These are phyloP conservation scores for Petromus typicus DNA, from an alignment of 2,113 vertebrate genomes.

Conservation along the genomic window DNA sequence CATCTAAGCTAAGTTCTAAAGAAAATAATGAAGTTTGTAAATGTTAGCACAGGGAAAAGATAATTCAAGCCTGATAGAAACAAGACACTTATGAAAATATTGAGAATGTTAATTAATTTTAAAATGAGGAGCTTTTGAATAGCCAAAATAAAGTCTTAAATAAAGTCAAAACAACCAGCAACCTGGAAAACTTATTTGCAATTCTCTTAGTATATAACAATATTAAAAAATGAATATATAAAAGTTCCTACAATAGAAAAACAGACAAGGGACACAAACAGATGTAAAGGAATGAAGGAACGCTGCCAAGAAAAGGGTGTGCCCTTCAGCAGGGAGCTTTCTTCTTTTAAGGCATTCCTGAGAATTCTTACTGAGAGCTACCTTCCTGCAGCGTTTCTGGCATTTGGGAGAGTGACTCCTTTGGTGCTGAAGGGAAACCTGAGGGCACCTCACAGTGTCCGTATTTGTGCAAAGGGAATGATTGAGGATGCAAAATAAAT, in stretches of 20 bases:
- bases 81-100: not conserved
- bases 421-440: not conserved
- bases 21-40: not conserved
- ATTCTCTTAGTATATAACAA: not conserved
- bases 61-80: not conserved
- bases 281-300: conserved; percentile 10
- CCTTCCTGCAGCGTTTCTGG: not conserved
- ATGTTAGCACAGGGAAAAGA: not conserved
- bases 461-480: not conserved
- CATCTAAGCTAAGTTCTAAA: not conserved
- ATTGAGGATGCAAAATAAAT: not conserved
- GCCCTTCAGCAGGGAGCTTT: not conserved
- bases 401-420: not conserved
- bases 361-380: not conserved
- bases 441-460: not conserved
- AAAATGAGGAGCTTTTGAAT: not conserved
- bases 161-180: not conserved
- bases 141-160: not conserved
- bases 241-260: not conserved
- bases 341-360: not conserved
- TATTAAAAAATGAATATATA: not conserved
- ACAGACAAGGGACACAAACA: not conserved
- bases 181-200: not conserved
- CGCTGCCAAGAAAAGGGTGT: not conserved
- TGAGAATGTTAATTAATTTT: not conserved